Percentiles rank a stretch among this genome's conserved stretches.
Conservation (phyloP, 2,797 vertebrate genomes). For the Tamandua tetradactyla region DNA sequence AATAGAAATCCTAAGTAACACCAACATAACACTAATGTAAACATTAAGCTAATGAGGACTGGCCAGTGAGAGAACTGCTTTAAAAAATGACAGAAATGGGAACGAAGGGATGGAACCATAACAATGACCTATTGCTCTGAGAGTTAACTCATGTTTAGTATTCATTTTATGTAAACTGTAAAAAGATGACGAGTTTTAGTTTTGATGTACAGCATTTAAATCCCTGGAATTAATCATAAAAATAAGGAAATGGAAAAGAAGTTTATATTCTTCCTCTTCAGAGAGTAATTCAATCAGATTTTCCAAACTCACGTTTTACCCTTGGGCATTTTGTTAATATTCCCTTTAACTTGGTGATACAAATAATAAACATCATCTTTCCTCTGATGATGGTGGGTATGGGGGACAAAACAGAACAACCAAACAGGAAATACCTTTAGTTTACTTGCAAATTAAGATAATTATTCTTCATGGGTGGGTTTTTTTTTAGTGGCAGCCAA, state of each 20-base stretch:
- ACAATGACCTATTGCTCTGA: constrained; percentile 17
- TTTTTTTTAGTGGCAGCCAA: background rate
- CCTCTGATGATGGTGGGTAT: too few relatives aligned
- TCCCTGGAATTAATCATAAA: constrained; percentile 28
- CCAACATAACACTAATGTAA: background rate
- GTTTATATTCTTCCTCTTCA: constrained; percentile 19
- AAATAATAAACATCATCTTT: background rate
- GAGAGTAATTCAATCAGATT: constrained; percentile 26
- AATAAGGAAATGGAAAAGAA: constrained; percentile 19
- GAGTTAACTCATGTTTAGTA: constrained; percentile 13
- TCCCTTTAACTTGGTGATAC: constrained; percentile 45
- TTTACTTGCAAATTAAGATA: background rate
- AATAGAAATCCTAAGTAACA: background rate
- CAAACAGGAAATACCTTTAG: background rate
- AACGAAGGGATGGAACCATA: background rate
- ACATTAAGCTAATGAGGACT: background rate
- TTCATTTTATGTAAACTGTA: background rate
- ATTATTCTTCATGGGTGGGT: background rate
- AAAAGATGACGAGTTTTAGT: constrained; percentile 30
- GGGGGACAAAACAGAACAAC: background rate
- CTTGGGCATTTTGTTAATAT: constrained; percentile 38
- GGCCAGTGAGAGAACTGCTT: background rate
- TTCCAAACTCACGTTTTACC: constrained; percentile 4
- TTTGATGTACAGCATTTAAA: background rate
- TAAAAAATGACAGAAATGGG: background rate